A percentile compares a stretch with the other conserved stretches of the same genome.
Conservation (phyloP, 2,797 vertebrate species). For the Eleutherodactylus coqui region DNA sequence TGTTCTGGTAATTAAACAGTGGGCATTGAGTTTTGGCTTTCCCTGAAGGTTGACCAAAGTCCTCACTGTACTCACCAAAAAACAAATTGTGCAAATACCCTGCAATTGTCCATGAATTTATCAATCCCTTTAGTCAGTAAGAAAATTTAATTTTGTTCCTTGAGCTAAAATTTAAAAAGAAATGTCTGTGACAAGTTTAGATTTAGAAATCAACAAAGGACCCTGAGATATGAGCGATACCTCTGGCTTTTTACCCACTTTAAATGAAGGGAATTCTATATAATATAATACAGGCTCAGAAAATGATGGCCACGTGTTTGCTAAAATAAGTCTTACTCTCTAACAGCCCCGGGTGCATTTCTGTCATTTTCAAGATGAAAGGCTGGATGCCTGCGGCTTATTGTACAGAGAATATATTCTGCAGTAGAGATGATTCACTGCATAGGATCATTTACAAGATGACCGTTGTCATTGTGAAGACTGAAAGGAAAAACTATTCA, state of each 20-base stretch:
- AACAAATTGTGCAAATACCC: background rate
- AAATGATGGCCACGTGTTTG: constrained; percentile 19
- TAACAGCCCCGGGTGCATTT: background rate
- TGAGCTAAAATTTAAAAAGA: constrained; percentile 1
- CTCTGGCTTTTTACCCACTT: constrained; percentile 24
- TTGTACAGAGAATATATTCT: background rate
- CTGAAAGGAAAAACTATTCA: background rate
- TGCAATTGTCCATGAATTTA: background rate
- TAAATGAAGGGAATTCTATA: constrained; percentile 9
- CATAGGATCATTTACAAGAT: background rate
- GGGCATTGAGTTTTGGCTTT: background rate
- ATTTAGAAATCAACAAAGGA: background rate
- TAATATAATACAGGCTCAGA: background rate
- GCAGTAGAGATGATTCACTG: background rate
- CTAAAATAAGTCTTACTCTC: constrained; percentile 33
- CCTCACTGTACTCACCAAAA: background rate
- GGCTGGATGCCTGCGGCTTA: background rate
- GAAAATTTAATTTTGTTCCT: background rate
- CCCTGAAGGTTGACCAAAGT: background rate
- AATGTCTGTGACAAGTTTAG: constrained; percentile 3
- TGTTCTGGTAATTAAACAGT: background rate
- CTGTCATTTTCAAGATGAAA: constrained; percentile 41
- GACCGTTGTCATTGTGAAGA: background rate
- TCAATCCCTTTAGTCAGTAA: background rate
- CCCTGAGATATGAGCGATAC: background rate